Percentiles rank a stretch among this genome's conserved stretches.
Evolutionary conservation across 2,797 vertebrate species (phyloP).

Genomic region (Clangula hyemalis): DNA sequence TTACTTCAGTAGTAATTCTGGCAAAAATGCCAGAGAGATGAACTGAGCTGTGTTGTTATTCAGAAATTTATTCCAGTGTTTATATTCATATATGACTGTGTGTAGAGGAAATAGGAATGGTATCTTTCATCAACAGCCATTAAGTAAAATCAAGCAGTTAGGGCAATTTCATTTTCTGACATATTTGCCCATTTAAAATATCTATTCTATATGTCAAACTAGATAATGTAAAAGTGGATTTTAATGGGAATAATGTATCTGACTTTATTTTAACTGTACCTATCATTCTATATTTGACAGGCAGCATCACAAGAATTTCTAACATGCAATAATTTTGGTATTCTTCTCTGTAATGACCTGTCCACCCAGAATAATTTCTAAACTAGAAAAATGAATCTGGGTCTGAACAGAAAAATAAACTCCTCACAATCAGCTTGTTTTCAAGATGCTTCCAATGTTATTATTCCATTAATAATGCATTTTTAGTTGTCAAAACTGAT

Average conservation of each 20-base stretch:
- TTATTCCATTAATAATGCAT: constrained; percentile 84
- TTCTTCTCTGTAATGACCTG: constrained; percentile 48
- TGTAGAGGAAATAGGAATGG: constrained; percentile 19
- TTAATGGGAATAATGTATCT: not conserved
- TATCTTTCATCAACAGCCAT: constrained; percentile 56
- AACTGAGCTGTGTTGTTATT: constrained; percentile 20
- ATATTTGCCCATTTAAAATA: constrained; percentile 39
- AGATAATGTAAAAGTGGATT: constrained; percentile 46
- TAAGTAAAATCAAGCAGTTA: constrained; percentile 62
- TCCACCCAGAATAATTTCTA: constrained; percentile 48
- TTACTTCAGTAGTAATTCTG: not conserved
- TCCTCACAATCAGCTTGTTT: constrained; percentile 63
- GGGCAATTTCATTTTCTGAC: constrained; percentile 39
- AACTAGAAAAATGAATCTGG: constrained; percentile 53
- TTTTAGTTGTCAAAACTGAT: constrained; percentile 80
- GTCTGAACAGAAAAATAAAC: constrained; percentile 65
- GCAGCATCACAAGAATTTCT: not conserved
- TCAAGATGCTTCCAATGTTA: constrained; percentile 73
- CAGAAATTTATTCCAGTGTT: constrained; percentile 41
- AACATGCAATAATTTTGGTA: not conserved
- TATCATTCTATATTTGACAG: constrained; percentile 16
- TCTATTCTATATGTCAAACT: constrained; percentile 30
- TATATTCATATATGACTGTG: constrained; percentile 43
- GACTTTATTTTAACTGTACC: constrained; percentile 16
- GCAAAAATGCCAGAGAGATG: not conserved